Evolutionary conservation across 2,888 invertebrate genomes (phyloP).

Genomic region (Phyto melanocephala): DNA sequence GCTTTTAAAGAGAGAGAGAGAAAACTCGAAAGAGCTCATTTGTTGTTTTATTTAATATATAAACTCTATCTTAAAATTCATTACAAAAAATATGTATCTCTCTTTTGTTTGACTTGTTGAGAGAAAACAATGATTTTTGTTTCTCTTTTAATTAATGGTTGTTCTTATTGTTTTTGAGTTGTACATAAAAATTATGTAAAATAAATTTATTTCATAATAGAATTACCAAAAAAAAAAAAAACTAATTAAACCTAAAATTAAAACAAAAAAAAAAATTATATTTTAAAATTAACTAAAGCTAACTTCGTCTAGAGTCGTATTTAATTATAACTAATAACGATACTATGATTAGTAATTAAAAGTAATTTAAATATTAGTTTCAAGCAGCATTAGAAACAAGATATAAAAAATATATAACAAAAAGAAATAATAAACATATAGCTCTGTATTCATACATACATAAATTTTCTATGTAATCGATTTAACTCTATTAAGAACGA

Average conservation of each 20-base stretch:
- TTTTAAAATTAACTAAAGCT: constrained; percentile 43
- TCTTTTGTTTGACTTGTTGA: neutral
- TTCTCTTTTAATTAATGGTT: neutral
- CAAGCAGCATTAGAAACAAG: neutral
- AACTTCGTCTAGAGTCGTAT: constrained; percentile 50
- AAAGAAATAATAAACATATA: constrained; percentile 10
- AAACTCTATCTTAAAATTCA: constrained; percentile 45
- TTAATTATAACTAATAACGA: constrained; percentile 17
- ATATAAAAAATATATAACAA: constrained; percentile 20
- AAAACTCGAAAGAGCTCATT: constrained; percentile 37
- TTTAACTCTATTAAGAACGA: constrained; percentile 26
- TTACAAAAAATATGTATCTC: constrained; percentile 8
- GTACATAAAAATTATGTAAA: constrained; percentile 51
- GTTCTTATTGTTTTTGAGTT: neutral
- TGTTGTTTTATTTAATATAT: neutral
- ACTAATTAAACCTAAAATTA: constrained; percentile 24
- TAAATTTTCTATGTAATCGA: constrained; percentile 25
- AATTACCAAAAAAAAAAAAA: constrained; percentile 14
- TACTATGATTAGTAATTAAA: constrained; percentile 20
- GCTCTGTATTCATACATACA: neutral
- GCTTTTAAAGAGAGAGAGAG: neutral
- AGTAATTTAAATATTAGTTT: constrained; percentile 19
- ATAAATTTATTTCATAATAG: constrained; percentile 9
- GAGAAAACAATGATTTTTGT: neutral
- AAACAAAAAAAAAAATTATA: neutral